Conservation (phyloP, 2,797 vertebrate species). For the Chloroceryle amazona region DNA sequence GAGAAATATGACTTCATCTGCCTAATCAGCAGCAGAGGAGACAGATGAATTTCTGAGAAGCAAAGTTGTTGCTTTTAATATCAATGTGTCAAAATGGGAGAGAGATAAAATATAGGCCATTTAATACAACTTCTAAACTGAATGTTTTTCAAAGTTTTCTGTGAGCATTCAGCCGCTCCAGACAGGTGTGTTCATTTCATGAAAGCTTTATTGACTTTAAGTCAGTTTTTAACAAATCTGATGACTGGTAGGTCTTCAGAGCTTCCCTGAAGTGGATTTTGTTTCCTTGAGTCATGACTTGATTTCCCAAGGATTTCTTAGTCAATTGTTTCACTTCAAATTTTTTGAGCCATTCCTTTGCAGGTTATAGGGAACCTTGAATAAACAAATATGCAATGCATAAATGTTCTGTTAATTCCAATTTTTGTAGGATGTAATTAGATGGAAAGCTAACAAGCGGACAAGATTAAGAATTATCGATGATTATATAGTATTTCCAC, state of each 20-base stretch:
- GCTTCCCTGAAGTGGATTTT: constrained; percentile 15
- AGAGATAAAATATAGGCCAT: constrained; percentile 25
- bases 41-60: constrained; percentile 31
- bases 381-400: constrained; percentile 20
- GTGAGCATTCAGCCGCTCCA: not conserved
- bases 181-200: constrained; percentile 11
- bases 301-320: constrained; percentile 48
- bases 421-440: constrained; percentile 12
- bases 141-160: constrained; percentile 37
- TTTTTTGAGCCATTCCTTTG: constrained; percentile 6
- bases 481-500: constrained; percentile 7
- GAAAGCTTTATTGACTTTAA: constrained; percentile 25
- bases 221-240: constrained; percentile 24
- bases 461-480: constrained; percentile 21
- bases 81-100: not conserved
- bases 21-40: not conserved
- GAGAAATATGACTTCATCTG: not conserved
- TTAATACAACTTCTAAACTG: constrained; percentile 1
- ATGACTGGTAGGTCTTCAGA: constrained; percentile 22
- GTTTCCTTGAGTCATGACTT: constrained; percentile 3
- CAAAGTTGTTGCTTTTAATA: constrained; percentile 1
- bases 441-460: constrained; percentile 34
- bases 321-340: not conserved
- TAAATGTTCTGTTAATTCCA: constrained; percentile 23
- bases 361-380: not conserved